Conservation (phyloP, 2,888 invertebrate genomes). For the Allolobophora icterica region DNA sequence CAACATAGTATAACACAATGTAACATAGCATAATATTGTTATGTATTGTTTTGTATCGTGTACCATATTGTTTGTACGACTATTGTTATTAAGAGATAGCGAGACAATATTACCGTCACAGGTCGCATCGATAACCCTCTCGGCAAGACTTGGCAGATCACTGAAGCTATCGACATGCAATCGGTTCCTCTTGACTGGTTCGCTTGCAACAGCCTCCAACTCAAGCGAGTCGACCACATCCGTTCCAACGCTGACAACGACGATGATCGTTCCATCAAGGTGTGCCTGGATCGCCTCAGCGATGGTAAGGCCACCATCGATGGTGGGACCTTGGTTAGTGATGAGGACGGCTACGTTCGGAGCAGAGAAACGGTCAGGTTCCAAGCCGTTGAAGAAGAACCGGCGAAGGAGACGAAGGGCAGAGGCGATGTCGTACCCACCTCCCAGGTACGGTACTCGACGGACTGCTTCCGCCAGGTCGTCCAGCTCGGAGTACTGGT, state of each 20-base stretch:
- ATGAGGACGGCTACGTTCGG: slow-evolving; percentile 57
- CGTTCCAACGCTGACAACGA: slow-evolving; percentile 34
- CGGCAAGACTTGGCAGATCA: slow-evolving; percentile 33
- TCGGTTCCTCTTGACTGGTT: slow-evolving; percentile 56
- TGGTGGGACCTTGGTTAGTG: slow-evolving; percentile 58
- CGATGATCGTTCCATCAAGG: slow-evolving; percentile 28
- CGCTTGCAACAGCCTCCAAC: slow-evolving; percentile 57
- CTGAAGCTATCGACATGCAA: slow-evolving; percentile 49
- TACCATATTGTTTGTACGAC: no score
- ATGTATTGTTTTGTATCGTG: no score
- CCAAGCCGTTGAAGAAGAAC: slow-evolving; percentile 37
- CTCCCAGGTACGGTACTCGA: slow-evolving; percentile 51
- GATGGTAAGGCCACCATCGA: slow-evolving; percentile 52
- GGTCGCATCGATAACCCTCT: background rate
- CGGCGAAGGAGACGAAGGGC: slow-evolving; percentile 49
- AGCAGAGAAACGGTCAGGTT: slow-evolving; percentile 57
- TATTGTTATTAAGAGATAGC: no score
- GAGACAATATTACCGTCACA: background rate
- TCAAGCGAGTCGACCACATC: slow-evolving; percentile 48
- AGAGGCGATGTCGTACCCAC: slow-evolving; percentile 58
- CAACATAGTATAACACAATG: no score
- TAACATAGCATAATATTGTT: no score
- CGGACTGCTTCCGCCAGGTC: slow-evolving; percentile 56
- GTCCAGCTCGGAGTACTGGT: slow-evolving; percentile 50
- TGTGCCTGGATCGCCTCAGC: slow-evolving; percentile 52